phyloP scores from a whole-genome alignment of 2,113 vertebrate species.

The Prolemur simus region DNA sequence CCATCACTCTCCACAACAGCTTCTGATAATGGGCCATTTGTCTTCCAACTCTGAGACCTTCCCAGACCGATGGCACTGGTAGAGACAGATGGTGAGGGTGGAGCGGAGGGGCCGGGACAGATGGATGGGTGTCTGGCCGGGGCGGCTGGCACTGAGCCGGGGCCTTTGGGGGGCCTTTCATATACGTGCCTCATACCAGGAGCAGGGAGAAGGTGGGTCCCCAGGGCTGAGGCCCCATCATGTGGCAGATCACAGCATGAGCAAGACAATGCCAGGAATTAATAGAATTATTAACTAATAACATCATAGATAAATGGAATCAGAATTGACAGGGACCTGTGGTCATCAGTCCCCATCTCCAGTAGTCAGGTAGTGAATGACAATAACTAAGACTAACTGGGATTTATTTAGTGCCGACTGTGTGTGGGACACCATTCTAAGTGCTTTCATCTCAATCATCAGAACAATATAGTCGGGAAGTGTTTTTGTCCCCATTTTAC shows the following conservation, averaged over 20 bases:
- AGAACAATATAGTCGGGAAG: neutral
- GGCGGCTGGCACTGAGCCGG: conserved; percentile 30
- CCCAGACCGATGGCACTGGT: conserved; percentile 34
- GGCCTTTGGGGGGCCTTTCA: conserved; percentile 3
- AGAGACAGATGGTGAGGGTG: conserved; percentile 62
- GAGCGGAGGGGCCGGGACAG: conserved; percentile 27
- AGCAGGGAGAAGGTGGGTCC: neutral
- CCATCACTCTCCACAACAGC: conserved; percentile 35
- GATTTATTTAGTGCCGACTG: neutral
- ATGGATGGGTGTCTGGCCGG: conserved; percentile 55
- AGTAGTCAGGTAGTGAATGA: neutral
- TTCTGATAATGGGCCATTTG: conserved; percentile 48
- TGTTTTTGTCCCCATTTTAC: neutral
- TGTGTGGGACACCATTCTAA: neutral
- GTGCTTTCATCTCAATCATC: neutral
- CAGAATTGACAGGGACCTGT: neutral
- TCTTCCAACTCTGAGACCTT: conserved; percentile 15
- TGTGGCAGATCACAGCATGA: conserved; percentile 12
- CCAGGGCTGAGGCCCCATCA: neutral
- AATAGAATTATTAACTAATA: neutral
- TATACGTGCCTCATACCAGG: neutral
- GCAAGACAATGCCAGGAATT: neutral
- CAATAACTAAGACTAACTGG: neutral
- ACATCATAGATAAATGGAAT: neutral
- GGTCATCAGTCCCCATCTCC: neutral